Evolutionary conservation across 2,113 vertebrate genomes (phyloP), one percentile per base, ranked within the genome.

Genomic region (Paralichthys olivaceus): DNA sequence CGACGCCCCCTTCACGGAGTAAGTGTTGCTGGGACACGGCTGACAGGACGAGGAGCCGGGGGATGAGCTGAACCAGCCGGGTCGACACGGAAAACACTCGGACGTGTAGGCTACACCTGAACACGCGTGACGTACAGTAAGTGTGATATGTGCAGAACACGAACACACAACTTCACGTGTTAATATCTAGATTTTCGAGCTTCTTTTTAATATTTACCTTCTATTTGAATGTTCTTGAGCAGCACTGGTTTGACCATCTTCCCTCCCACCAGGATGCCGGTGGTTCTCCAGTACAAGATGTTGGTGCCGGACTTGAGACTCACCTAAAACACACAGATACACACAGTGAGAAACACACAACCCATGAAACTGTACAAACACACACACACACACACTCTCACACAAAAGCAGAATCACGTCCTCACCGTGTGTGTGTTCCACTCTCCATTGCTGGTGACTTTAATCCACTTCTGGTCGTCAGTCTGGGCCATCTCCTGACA

Each of bases 231-330:
- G 89, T 97, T 98, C 91, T 96, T 97, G 71, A 99, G 92, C 76
- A 99, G 89, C 62, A 99, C 97, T 7, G 97, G 97, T 84, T 99
- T 98, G 72, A 96, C 95, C 49, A 94, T 95, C 92, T 98, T 98
- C 26, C 96, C 94, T 2, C 96, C 96, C 85, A 98, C 95, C 28
- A 97, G 94, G 83, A 99, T 97, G 47, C 97, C 96, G 0, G 97
- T 99, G 23, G 98, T 99, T 84, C 97, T 96, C 98, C 98, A 99
- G 83, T 98, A 99, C 2, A 99, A 91, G 88, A 99, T 96, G 85
- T 99, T 99, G 40, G 95, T 96, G 4, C 98, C 98, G 5, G 98
- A 95, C 88, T 98, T 98, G 80, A 99, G 87, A 85, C 89, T 95
- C 54, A 99, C 96, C 98, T 99, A 67, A 6, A 85, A 25, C 17